Conservation (phyloP, 2,113 vertebrate genomes). For the Stercorarius parasiticus region DNA sequence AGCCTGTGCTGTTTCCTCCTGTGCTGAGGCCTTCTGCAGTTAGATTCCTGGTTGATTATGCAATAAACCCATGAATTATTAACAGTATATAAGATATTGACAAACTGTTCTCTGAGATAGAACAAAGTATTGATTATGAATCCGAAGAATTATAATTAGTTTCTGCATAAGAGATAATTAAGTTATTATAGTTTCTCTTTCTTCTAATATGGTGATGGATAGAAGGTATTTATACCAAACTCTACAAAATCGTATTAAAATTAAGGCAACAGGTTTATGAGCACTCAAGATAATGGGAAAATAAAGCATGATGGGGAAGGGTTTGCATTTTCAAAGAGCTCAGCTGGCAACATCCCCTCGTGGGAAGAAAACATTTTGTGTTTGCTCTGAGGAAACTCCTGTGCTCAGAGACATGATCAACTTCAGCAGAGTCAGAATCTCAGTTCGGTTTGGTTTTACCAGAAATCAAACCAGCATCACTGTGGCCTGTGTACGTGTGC, state of each 20-base stretch:
- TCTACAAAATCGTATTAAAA: constrained; percentile 42
- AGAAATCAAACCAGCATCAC: not conserved
- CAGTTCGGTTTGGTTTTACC: not conserved
- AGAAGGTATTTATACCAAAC: constrained; percentile 33
- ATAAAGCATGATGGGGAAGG: not conserved
- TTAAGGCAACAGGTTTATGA: constrained; percentile 31
- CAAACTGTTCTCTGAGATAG: constrained; percentile 23
- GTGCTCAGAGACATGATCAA: not conserved
- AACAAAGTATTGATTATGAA: constrained; percentile 54
- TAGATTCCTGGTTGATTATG: constrained; percentile 20
- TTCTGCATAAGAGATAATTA: constrained; percentile 58
- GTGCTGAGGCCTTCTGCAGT: not conserved
- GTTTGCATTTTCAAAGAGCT: not conserved
- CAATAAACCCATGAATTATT: constrained; percentile 64
- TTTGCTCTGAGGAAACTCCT: constrained; percentile 18
- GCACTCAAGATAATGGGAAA: constrained; percentile 13
- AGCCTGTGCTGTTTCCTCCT: not conserved
- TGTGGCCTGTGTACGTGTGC: not conserved
- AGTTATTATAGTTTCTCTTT: constrained; percentile 59
- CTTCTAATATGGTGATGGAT: constrained; percentile 47
- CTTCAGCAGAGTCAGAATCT: not conserved
- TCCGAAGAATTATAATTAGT: constrained; percentile 55
- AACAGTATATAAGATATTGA: constrained; percentile 61
- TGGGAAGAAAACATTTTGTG: not conserved
- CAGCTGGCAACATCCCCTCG: not conserved